Base-by-base conservation (phyloP, 1,140 invertebrate genomes). In the Hypothenemus hampei region DNA sequence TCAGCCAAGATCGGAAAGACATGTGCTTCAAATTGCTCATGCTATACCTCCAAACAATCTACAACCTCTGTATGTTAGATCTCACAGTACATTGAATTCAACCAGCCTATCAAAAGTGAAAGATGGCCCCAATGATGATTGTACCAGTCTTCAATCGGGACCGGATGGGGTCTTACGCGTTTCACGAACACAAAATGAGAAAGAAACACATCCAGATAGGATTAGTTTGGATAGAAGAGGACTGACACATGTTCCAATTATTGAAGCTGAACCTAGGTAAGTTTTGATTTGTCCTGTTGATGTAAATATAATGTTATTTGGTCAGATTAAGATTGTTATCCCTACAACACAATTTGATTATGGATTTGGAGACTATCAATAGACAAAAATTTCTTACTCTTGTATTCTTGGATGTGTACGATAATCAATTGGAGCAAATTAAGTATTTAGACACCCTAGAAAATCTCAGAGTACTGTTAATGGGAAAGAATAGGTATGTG, bases 401-500 rank as follows among this genome's bases (percentile, higher is more conserved):
- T 33, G 91, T 97, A 20, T 94, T 94, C 67, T 79, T 97, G 36
- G 93, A 97, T 72, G 74, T 97, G 3, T 96, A 95, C 72, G 89
- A 94, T 71, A 97, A 97, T 74, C 89, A 93, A 71, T 83, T 97
- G 29, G 91, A 93, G 52, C 83, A 83, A 65, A 86, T 96, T 40
- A 80, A 79, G 33, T 86, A 81, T 52, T 74, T 95, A 23, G 82
- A 86, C 57, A 75, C 79, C 37, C 76, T 94, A 5, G 81, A 81
- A 37, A 87, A 85, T 67, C 75, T 95, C 7, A 74, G 90, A 61
- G 91, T 95, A 4, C 75, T 95, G 37, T 78, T 95, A 52, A 79
- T 95, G 65, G 92, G 92, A 5, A 95, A 94, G 74, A 94, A 95
- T 72, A 83, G 87, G 74, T 68, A 66, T n/a, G 53, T n/a, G 31